phyloP scores from a whole-genome alignment of 2,797 vertebrate genomes.

The Vespertilio murinus region DNA sequence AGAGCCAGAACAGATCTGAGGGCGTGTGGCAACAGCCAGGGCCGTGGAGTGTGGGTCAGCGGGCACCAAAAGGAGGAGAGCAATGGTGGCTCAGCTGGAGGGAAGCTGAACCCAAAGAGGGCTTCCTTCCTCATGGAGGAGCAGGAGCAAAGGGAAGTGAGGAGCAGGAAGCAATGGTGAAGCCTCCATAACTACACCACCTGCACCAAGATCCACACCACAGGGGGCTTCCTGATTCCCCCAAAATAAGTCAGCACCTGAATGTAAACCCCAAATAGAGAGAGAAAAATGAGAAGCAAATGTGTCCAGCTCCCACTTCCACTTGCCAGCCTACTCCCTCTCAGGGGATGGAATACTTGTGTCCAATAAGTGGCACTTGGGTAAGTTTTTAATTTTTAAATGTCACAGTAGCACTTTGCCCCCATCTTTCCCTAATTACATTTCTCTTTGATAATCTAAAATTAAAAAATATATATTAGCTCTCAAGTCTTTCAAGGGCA shows the following conservation, averaged over 20 bases:
- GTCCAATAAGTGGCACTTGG: slow-evolving; percentile 56
- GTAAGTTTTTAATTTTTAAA: slow-evolving; percentile 71
- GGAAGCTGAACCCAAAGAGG: background rate
- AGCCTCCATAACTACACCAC: background rate
- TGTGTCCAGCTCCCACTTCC: background rate
- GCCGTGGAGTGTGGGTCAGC: background rate
- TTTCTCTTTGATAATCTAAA: slow-evolving; percentile 67
- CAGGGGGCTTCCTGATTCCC: background rate
- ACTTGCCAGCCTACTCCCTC: slow-evolving; percentile 10
- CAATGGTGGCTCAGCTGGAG: background rate
- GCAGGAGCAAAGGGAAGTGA: background rate
- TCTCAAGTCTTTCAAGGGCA: slow-evolving; percentile 45
- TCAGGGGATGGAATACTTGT: slow-evolving; percentile 30
- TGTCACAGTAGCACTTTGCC: slow-evolving; percentile 66
- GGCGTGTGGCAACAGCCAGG: background rate
- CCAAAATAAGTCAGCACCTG: slow-evolving; percentile 42
- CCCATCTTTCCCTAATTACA: slow-evolving; percentile 64
- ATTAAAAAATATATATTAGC: background rate
- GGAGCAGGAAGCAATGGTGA: background rate
- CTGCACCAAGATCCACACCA: background rate
- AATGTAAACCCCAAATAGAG: background rate
- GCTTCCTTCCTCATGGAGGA: background rate
- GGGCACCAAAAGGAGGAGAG: background rate
- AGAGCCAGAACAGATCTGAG: background rate
- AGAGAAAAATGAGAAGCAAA: slow-evolving; percentile 15